A percentile compares a stretch with the other conserved stretches of the same genome.
Evolutionary conservation across 2,888 invertebrate species (phyloP).

Genomic region (Teleiodes luculella): DNA sequence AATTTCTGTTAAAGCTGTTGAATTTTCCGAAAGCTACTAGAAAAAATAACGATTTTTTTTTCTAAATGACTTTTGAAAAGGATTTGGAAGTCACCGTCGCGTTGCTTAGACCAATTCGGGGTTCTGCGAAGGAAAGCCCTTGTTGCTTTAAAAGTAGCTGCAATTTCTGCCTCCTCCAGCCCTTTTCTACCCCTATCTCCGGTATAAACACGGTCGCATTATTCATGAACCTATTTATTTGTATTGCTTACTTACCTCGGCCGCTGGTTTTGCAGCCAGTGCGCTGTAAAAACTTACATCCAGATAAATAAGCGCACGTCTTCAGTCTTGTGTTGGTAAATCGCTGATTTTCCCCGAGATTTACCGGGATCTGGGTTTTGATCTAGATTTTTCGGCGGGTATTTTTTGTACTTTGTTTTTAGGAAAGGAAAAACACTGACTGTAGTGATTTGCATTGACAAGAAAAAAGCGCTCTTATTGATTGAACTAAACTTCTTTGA

Average conservation of each 20-base stretch:
- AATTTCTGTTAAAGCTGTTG: too few relatives aligned
- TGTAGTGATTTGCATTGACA: too few relatives aligned
- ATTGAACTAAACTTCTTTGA: too few relatives aligned
- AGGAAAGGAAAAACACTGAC: too few relatives aligned
- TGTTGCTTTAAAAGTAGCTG: too few relatives aligned
- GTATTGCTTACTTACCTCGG: conserved; percentile 67
- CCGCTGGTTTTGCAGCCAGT: conserved; percentile 36
- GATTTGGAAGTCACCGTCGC: too few relatives aligned
- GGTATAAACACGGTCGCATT: conserved; percentile 46
- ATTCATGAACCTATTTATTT: conserved; percentile 75
- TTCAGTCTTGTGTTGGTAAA: background rate
- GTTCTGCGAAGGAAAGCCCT: too few relatives aligned
- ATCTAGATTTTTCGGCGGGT: background rate
- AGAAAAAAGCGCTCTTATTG: too few relatives aligned
- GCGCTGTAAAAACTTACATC: conserved; percentile 17
- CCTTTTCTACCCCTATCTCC: conserved; percentile 15
- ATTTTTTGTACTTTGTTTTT: background rate
- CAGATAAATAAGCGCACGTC: conserved; percentile 10
- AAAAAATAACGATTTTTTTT: too few relatives aligned
- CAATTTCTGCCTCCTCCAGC: background rate
- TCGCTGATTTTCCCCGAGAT: background rate
- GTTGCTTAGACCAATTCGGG: too few relatives aligned
- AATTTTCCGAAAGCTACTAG: too few relatives aligned
- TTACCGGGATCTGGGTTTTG: background rate
- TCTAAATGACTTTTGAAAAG: too few relatives aligned